phyloP scores from a whole-genome alignment of 1,140 invertebrate genomes.

The Tribolium madens region DNA sequence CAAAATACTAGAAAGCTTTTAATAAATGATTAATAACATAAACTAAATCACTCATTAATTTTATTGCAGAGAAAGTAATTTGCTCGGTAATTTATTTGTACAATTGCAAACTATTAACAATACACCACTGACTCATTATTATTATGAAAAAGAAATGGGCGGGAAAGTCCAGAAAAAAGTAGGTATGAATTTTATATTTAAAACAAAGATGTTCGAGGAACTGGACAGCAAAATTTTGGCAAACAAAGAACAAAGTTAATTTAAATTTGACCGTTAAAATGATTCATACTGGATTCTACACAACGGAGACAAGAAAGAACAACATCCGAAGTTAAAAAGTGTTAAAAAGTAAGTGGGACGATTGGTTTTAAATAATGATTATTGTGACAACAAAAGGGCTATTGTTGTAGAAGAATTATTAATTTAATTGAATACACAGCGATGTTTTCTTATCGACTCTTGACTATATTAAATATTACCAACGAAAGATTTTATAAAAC shows the following conservation, averaged over 20 bases:
- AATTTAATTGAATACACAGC: not conserved
- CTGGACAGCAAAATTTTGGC: conserved; percentile 1
- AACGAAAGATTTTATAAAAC: too few relatives aligned
- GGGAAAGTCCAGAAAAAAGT: not conserved
- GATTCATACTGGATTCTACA: conserved; percentile 31
- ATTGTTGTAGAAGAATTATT: not conserved
- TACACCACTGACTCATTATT: not conserved
- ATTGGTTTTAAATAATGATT: conserved; percentile 13
- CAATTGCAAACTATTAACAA: conserved; percentile 11
- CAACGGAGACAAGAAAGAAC: conserved; percentile 33
- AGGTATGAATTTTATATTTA: not conserved
- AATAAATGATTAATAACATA: conserved; percentile 14
- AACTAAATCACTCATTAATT: not conserved
- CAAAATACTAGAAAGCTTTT: conserved; percentile 27
- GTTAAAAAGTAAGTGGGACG: conserved; percentile 32
- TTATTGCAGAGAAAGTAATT: conserved; percentile 19
- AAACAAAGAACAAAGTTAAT: conserved; percentile 36
- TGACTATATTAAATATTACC: too few relatives aligned
- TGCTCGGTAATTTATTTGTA: conserved; percentile 18
- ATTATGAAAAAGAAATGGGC: not conserved
- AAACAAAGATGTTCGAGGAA: conserved; percentile 1
- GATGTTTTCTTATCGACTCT: too few relatives aligned
- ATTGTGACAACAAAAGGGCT: not conserved
- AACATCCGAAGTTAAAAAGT: conserved; percentile 7
- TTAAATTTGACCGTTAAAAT: conserved; percentile 36